Evolutionary conservation across 2,888 invertebrate species (phyloP).

Genomic region (Agelastica alni): DNA sequence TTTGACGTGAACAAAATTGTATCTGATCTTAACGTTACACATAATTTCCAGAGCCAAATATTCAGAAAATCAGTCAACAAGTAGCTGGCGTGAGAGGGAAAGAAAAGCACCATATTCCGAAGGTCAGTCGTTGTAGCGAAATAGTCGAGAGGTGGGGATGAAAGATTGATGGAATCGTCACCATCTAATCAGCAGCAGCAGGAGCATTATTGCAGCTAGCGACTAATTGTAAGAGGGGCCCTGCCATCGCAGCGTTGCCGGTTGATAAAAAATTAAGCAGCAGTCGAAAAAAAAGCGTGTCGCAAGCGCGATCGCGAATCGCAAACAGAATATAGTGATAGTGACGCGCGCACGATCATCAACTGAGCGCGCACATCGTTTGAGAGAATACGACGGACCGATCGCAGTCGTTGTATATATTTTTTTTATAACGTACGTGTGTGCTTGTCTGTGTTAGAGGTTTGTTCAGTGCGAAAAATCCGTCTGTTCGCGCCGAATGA

Average conservation of each 20-base stretch:
- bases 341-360: constrained; percentile 6
- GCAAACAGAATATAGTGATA: constrained; percentile 1
- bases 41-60: constrained; percentile 1
- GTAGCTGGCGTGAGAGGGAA: neutral
- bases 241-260: too few species aligned
- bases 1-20: too few species aligned
- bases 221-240: too few species aligned
- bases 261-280: too few species aligned
- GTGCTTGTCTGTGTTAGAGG: constrained; percentile 31
- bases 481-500: constrained; percentile 40
- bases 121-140: constrained; percentile 3
- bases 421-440: constrained; percentile 29
- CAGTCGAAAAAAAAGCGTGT: too few species aligned
- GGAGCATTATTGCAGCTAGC: neutral
- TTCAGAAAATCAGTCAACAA: neutral
- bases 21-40: too few species aligned
- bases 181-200: neutral
- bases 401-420: constrained; percentile 9
- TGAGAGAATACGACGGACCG: neutral
- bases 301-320: neutral
- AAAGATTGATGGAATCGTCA: neutral
- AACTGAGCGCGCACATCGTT: constrained; percentile 17
- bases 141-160: constrained; percentile 3
- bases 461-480: constrained; percentile 28
- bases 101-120: neutral